Conservation (phyloP, 1,140 invertebrate genomes). For the Zaprionus lachaisei region DNA sequence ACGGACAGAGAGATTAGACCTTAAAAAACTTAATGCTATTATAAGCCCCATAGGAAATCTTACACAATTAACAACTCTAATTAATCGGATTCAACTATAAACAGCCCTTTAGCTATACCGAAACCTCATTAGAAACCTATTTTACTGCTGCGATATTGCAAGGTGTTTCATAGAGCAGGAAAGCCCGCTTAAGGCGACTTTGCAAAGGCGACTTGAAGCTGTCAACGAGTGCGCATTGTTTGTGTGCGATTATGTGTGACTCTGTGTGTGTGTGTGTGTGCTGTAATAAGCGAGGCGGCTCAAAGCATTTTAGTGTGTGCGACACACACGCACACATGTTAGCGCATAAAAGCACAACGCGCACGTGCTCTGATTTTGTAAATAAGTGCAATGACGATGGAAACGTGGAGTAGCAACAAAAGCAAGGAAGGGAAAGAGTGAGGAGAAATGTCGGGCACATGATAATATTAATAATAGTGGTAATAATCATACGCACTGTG, state of each 20-base stretch:
- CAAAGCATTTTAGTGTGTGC: slow-evolving; percentile 70
- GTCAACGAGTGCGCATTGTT: slow-evolving; percentile 54
- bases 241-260: neutral
- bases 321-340: slow-evolving; percentile 44
- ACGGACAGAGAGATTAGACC: too few species aligned
- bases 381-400: slow-evolving; percentile 78
- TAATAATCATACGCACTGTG: slow-evolving; percentile 82
- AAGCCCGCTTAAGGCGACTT: slow-evolving; percentile 17
- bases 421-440: neutral
- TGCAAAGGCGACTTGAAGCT: slow-evolving; percentile 45
- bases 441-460: slow-evolving; percentile 55
- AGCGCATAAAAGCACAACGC: slow-evolving; percentile 78
- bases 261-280: slow-evolving; percentile 39
- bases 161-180: neutral
- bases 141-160: slow-evolving; percentile 19
- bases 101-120: neutral
- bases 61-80: neutral
- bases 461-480: slow-evolving; percentile 83
- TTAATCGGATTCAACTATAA: neutral
- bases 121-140: slow-evolving; percentile 27
- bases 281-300: slow-evolving; percentile 72
- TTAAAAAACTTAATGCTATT: neutral
- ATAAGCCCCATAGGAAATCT: too few species aligned
- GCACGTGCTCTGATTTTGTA: slow-evolving; percentile 80
- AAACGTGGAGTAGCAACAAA: slow-evolving; percentile 22